Evolutionary conservation across 1,140 invertebrate species (phyloP), one percentile per base, ranked within the genome.

Genomic region (Hyles vespertilio): DNA sequence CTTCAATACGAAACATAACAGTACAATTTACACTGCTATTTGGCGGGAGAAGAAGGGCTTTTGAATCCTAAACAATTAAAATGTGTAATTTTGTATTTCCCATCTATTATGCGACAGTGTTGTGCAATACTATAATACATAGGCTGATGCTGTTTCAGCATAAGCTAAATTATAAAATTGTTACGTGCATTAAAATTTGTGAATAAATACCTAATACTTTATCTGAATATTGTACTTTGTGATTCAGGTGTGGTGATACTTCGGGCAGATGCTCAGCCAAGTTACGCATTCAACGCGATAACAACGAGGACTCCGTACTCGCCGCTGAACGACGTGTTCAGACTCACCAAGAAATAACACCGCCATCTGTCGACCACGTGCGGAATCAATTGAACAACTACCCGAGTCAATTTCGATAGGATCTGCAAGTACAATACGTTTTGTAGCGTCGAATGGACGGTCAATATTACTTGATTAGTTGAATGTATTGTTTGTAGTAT

Each of bases 231-330:
- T 22, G 22, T 22, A 22, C 2, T 51, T 53, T 4, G 12, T 44
- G 63, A 72, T 81, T 59, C 81, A 93, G 92, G 94, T 76, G 95
- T 96, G 69, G 95, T 96, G 34, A 96, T 96, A 76, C 87, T 96
- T n/a, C 90, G 94, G 69, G 95, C 94, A 46, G 93, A 96, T 81
- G 92, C 95, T 7, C 93, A 95, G 75, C 90, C 92, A 9, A 91
- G 93, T 2, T 90, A 88, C 61, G 73, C 80, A 67, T 86, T 89
- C 88, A 81, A 91, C 85, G 77, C 91, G 74, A 86, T 91, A 70
- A 74, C 90, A 34, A 82, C 89, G 49, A 72, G 90, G 70, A 91
- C 93, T 43, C 89, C 91, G 34, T 94, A 92, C 77, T 79, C 93
- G 57, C 92, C 93, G 0, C 86, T 93, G 50, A 89, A 90, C 65